Evolutionary conservation across 2,888 invertebrate species (phyloP), one percentile per base, ranked within the genome.

Genomic region (Ellobium chinense): DNA sequence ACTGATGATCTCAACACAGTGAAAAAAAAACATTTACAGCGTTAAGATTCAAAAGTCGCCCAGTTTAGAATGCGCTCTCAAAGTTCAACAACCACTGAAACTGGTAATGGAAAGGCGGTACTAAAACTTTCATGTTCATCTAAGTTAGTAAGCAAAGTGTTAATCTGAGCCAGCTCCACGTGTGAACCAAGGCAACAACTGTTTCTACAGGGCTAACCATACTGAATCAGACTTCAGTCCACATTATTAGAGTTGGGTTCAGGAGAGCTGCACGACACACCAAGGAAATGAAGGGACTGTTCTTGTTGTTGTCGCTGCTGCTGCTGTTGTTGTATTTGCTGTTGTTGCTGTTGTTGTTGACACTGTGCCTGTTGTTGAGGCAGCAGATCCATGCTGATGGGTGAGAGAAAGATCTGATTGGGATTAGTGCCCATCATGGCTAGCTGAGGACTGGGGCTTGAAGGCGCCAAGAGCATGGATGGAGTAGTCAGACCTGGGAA

Each of bases 371-470:
- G 37, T 18, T 69, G 78, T 21, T 24, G 37, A 12, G 56, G 24
- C 46, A 78, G 39, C 24, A 70, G 60, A 5, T 78, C 78, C 46
- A 78, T 70, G 63, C 46, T 78, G 46, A 62, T 54, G 34, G 78
- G 78, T 4, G 78, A 69, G 14, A 78, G 69, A n/a, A 70, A 78
- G 18, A 78, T 78, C 69, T 81, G 83, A 27, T 46, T 79, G 63
- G 62, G 37, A 24, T 74, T 79, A 2, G 79, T 39, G 27, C 75
- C 39, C 69, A 83, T 82, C 73, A 80, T 68, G 21, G 80, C 12
- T 27, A 80, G 54, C 63, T 80, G 80, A 31, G 73, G 56, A 18
- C 36, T 54, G 21, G 75, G 46, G 31, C 74, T 80, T 5, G 66
- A 29, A n/a, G 73, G 73, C 18, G 80, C 27, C 9, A 80, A 54